Base-by-base conservation (phyloP, 2,888 invertebrate genomes). In the Dryobotodes eremita region DNA sequence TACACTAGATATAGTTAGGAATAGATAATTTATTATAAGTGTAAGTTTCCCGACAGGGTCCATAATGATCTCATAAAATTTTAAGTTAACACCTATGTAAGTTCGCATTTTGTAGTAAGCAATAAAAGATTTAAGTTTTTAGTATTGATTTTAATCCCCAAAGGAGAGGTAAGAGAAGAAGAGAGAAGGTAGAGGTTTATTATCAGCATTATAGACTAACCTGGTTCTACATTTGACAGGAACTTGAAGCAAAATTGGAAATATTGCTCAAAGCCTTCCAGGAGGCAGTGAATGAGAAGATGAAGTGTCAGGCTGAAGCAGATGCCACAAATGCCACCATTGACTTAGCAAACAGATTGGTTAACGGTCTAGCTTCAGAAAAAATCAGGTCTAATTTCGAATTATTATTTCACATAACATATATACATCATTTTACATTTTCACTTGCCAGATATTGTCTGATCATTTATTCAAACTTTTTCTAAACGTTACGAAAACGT, bases 301-400 rank as follows among this genome's bases (percentile, higher is more conserved):
- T 98, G 94, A 98, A 98, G 91, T 99, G 99, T 93, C 99, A 99
- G 95, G 98, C 98, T 64, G 99, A 99, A 95, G 99, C 99, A 0
- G 99, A 99, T 90, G 98, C 98, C 59, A 99, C 99, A 0, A 98
- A 98, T 10, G 97, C 97, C 82, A 99, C 98, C 61, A 99, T 99
- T 83, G 98, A 98, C 94, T 96, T 99, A 83, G 99, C 99, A 7
- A 99, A 99, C 93, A 97, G 99, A 90, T 97, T 99, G 36, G 99
- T 99, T 1, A 99, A 98, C 88, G 99, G 99, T 36, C 96, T 99
- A 83, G 99, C 98, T 17, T 99, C 99, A 0, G 99, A 99, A 93
- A 99, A 99, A 92, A 93, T 97, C 72, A 94, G 97, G 97, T 96
- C 73, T 57, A 68, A 50, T 20, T 70, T 53, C 11, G 3, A 61